These are phyloP conservation scores for Odontocolon sp. DNA, from an alignment of 2,888 invertebrate genomes.

Conservation along the genomic window DNA sequence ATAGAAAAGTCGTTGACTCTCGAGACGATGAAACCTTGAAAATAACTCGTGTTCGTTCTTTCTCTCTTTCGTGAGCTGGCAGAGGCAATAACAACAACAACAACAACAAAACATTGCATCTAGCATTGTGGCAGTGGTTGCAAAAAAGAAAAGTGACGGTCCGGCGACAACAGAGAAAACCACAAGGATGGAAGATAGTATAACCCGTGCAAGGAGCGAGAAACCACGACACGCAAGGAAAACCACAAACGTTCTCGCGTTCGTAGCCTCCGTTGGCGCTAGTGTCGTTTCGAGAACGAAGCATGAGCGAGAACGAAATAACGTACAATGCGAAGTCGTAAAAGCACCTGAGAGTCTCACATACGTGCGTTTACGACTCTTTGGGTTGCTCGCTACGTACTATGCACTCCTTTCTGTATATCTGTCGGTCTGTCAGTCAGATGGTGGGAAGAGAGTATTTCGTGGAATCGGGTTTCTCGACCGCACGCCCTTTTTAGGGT, in stretches of 20 bases:
- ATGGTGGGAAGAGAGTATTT: not conserved
- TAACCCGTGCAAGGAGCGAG: not conserved
- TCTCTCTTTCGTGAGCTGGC: not conserved
- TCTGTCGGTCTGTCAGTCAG: not conserved
- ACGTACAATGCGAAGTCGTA: slow-evolving; percentile 40
- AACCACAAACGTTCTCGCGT: slow-evolving; percentile 13
- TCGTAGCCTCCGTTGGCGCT: not conserved
- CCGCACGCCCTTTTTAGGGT: slow-evolving; percentile 1
- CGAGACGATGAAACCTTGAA: slow-evolving; percentile 11
- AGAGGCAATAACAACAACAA: not conserved
- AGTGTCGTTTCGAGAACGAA: slow-evolving; percentile 22
- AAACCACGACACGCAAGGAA: slow-evolving; percentile 29
- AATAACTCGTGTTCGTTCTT: not conserved
- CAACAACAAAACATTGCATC: slow-evolving; percentile 1
- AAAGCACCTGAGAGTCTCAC: slow-evolving; percentile 32
- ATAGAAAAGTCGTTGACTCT: not conserved
- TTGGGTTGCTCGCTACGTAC: not conserved
- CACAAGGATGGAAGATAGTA: not conserved
- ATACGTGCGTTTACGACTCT: not conserved
- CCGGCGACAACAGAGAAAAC: slow-evolving; percentile 2
- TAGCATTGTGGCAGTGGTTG: slow-evolving; percentile 13
- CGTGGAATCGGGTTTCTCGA: slow-evolving; percentile 7
- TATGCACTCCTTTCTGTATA: not conserved
- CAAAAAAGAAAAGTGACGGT: slow-evolving; percentile 26
- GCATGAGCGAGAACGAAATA: slow-evolving; percentile 18